A percentile compares a stretch with the other conserved stretches of the same genome.
Evolutionary conservation across 35 echinoderm and acorn worm species (phyloP).

Genomic region (Anneissia japonica): DNA sequence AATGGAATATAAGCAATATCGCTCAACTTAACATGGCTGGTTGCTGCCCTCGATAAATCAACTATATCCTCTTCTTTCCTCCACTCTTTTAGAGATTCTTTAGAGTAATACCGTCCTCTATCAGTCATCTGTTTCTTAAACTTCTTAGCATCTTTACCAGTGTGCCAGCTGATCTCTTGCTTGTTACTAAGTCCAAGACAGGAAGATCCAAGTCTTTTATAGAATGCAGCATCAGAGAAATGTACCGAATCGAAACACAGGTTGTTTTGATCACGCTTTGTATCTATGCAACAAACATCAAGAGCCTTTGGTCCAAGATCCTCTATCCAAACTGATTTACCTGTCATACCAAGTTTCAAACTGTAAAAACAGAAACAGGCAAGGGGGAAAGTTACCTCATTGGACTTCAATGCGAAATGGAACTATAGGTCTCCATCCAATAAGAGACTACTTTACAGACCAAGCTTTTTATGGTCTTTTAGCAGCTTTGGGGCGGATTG

Average conservation of each 20-base stretch:
- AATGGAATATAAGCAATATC: constrained; percentile 35
- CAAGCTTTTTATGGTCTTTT: too few relatives aligned
- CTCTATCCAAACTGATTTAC: neutral
- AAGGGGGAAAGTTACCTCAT: too few relatives aligned
- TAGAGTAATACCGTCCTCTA: constrained; percentile 49
- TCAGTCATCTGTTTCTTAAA: constrained; percentile 29
- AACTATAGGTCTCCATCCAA: too few relatives aligned
- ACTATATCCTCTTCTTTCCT: constrained; percentile 4
- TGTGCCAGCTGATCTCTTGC: constrained; percentile 36
- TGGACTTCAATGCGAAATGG: too few relatives aligned
- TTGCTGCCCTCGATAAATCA: neutral
- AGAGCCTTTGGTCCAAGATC: neutral
- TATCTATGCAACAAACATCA: constrained; percentile 41
- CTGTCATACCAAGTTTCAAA: neutral
- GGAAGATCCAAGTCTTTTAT: constrained; percentile 60
- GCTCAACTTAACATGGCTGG: neutral
- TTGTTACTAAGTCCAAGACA: constrained; percentile 54
- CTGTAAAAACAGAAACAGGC: too few relatives aligned
- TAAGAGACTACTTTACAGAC: too few relatives aligned
- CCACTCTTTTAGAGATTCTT: neutral
- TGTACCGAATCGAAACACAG: constrained; percentile 75
- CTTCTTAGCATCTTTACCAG: constrained; percentile 20
- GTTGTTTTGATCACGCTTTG: constrained; percentile 66
- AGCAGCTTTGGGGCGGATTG: too few relatives aligned
- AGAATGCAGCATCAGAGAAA: constrained; percentile 67